phyloP scores from a whole-genome alignment of 2,113 vertebrate genomes.

The Mobula hypostoma region DNA sequence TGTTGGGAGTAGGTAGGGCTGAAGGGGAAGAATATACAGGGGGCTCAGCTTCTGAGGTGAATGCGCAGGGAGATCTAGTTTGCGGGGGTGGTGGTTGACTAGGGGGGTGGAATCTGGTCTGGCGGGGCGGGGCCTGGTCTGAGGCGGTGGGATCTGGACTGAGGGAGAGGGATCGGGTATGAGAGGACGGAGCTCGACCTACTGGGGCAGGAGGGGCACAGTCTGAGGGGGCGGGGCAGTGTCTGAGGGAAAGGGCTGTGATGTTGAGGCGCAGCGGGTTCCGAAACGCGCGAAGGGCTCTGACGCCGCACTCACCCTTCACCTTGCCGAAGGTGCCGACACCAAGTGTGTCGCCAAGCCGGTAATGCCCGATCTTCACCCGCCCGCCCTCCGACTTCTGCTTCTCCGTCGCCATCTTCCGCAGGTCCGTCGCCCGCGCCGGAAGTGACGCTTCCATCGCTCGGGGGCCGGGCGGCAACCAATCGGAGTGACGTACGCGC shows the following conservation, averaged over 20 bases:
- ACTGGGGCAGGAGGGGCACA: not conserved
- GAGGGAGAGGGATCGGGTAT: not conserved
- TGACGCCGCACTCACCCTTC: constrained; percentile 66
- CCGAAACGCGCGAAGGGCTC: not conserved
- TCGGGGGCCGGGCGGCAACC: too few species aligned
- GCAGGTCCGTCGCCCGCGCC: constrained; percentile 4
- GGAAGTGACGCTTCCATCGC: constrained; percentile 38
- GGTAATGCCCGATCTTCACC: constrained; percentile 93
- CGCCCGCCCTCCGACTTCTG: constrained; percentile 84
- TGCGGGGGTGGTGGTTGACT: rapidly evolving
- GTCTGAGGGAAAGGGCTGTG: too few species aligned
- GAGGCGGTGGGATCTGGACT: rapidly evolving
- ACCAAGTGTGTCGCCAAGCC: constrained; percentile 87
- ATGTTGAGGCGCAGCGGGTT: too few species aligned
- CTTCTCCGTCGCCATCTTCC: constrained; percentile 93
- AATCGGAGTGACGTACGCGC: not conserved
- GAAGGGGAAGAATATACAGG: not conserved
- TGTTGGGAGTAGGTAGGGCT: not conserved
- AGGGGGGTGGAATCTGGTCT: not conserved
- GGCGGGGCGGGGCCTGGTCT: not conserved
- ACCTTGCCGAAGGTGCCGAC: constrained; percentile 96
- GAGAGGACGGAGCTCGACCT: too few species aligned
- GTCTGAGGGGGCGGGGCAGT: not conserved
- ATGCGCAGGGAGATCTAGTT: not conserved
- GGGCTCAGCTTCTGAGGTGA: not conserved